Percentiles rank a stretch among this genome's conserved stretches.
Evolutionary conservation across 2,888 invertebrate species (phyloP).

Genomic region (Melinaea marsaeus): DNA sequence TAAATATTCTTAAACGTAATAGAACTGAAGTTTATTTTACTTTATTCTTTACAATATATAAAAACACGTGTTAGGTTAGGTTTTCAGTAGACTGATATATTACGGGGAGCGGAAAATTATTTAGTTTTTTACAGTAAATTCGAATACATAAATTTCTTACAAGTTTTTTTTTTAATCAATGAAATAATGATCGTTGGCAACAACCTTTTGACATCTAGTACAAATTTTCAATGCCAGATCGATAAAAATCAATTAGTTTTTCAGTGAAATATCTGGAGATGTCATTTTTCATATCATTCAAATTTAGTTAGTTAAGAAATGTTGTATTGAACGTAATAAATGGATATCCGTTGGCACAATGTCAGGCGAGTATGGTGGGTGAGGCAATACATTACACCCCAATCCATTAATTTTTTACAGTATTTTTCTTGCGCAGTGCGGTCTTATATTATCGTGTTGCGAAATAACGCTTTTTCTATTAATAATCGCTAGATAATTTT

Average conservation of each 20-base stretch:
- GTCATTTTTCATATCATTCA: conserved; percentile 19
- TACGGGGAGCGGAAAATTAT: no score
- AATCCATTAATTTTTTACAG: conserved; percentile 13
- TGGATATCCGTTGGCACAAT: conserved; percentile 23
- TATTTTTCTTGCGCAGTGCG: conserved; percentile 15
- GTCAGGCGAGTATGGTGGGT: conserved; percentile 24
- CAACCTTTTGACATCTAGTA: no score
- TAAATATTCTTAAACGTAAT: neutral
- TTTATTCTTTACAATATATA: neutral
- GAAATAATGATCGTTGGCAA: no score
- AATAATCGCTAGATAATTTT: conserved; percentile 12
- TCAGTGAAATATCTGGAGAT: neutral
- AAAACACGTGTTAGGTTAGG: no score
- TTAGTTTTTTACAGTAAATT: no score
- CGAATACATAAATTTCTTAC: no score
- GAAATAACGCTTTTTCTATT: conserved; percentile 15
- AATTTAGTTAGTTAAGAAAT: conserved; percentile 9
- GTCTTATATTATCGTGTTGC: conserved; percentile 15
- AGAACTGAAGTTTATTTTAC: neutral
- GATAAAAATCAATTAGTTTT: no score
- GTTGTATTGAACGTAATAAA: conserved; percentile 7
- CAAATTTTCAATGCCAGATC: no score
- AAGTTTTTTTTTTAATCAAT: no score
- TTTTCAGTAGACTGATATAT: no score
- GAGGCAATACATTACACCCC: conserved; percentile 21